Conservation (phyloP, 2,113 vertebrate genomes). For the Tupaia chinensis region DNA sequence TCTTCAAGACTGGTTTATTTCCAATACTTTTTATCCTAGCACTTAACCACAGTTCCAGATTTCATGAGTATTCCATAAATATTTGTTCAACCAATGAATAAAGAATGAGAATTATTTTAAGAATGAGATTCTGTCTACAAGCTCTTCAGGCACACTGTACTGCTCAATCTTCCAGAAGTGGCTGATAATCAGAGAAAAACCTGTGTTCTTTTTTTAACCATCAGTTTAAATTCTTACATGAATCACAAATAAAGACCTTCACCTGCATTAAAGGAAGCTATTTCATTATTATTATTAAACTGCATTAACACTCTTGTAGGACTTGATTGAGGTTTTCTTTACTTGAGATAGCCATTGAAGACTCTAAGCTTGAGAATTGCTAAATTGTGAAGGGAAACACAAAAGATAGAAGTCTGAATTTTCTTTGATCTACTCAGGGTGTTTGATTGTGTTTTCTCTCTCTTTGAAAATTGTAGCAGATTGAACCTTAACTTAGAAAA, state of each 20-base stretch:
- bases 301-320: background rate
- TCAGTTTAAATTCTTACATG: constrained; percentile 4
- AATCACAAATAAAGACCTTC: constrained; percentile 29
- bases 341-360: background rate
- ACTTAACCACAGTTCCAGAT: background rate
- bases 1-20: background rate
- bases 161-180: background rate
- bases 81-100: background rate
- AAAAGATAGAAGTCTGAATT: constrained; percentile 66
- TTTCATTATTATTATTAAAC: constrained; percentile 44
- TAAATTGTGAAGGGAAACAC: constrained; percentile 43
- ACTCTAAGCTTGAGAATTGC: background rate
- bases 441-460: constrained; percentile 38
- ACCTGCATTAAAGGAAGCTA: background rate
- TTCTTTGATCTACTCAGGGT: constrained; percentile 76
- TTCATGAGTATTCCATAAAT: background rate
- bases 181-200: constrained; percentile 30
- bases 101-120: background rate
- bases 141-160: background rate
- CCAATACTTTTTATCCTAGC: background rate
- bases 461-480: constrained; percentile 49
- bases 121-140: background rate
- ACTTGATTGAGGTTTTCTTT: constrained; percentile 28
- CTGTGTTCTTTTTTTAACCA: background rate
- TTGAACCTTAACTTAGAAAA: constrained; percentile 64